A percentile compares a stretch with the other conserved stretches of the same genome.
These are phyloP conservation scores for Scaptomyza caliginosa DNA, from an alignment of 2,888 invertebrate genomes.

Conservation along the genomic window DNA sequence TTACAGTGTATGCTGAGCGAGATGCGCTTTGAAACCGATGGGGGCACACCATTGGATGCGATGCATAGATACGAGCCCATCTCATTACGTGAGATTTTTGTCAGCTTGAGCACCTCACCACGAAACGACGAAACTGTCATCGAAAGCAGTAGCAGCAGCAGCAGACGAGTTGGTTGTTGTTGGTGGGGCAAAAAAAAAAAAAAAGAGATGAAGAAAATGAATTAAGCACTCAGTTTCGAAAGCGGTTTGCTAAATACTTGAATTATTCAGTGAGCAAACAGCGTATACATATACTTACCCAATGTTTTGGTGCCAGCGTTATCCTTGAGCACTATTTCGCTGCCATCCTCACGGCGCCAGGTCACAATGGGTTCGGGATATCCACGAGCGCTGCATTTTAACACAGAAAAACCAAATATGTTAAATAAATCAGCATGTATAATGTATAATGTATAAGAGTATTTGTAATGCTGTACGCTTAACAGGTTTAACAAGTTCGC, in stretches of 20 bases:
- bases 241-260: background rate
- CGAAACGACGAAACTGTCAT: conserved; percentile 88
- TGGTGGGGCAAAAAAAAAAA: no score
- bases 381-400: conserved; percentile 87
- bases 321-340: conserved; percentile 91
- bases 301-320: conserved; percentile 87
- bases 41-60: conserved; percentile 94
- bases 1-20: conserved; percentile 95
- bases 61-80: conserved; percentile 97
- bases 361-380: conserved; percentile 91
- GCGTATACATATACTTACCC: conserved; percentile 84
- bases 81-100: conserved; percentile 93
- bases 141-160: no score
- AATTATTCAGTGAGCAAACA: conserved; percentile 3
- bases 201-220: background rate
- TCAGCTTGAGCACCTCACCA: conserved; percentile 90
- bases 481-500: no score
- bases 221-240: conserved; percentile 5
- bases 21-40: conserved; percentile 94
- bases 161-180: no score
- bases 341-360: conserved; percentile 93
- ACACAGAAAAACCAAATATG: background rate
- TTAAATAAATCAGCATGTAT: background rate
- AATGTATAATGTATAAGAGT: no score
- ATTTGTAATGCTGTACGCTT: no score